Evolutionary conservation across 2,888 invertebrate species (phyloP).

Genomic region (Thymelicus sylvestris): DNA sequence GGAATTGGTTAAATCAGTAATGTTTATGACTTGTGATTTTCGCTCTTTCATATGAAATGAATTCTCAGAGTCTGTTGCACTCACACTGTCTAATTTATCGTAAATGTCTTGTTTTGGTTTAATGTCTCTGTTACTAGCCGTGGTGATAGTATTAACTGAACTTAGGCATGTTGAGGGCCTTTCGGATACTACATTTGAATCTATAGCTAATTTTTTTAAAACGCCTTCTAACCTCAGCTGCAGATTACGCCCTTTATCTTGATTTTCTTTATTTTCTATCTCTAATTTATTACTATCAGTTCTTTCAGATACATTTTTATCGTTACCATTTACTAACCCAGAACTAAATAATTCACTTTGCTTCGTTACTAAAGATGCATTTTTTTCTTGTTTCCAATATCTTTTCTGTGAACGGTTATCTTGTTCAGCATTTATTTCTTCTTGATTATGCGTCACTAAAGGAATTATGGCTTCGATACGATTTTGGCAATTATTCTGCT

Average conservation of each 20-base stretch:
- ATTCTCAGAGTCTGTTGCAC: conserved; percentile 66
- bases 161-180: conserved; percentile 45
- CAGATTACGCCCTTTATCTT: neutral
- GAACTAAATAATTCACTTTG: neutral
- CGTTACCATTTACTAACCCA: neutral
- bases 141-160: conserved; percentile 47
- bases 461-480: neutral
- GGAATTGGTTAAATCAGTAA: conserved; percentile 69
- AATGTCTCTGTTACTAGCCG: conserved; percentile 47
- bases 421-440: no score
- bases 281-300: neutral
- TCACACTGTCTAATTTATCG: conserved; percentile 74
- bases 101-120: conserved; percentile 62
- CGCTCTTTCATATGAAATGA: conserved; percentile 67
- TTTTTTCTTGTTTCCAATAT: neutral
- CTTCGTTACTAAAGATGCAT: neutral
- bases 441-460: no score
- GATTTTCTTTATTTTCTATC: conserved; percentile 9
- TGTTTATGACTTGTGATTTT: conserved; percentile 70
- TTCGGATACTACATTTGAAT: conserved; percentile 36
- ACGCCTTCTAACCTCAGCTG: conserved; percentile 38
- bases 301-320: conserved; percentile 11
- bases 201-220: conserved; percentile 36
- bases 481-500: neutral
- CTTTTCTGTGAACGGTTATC: neutral